Base-by-base conservation (phyloP, 2,888 invertebrate species). In the Clunio marinus region DNA sequence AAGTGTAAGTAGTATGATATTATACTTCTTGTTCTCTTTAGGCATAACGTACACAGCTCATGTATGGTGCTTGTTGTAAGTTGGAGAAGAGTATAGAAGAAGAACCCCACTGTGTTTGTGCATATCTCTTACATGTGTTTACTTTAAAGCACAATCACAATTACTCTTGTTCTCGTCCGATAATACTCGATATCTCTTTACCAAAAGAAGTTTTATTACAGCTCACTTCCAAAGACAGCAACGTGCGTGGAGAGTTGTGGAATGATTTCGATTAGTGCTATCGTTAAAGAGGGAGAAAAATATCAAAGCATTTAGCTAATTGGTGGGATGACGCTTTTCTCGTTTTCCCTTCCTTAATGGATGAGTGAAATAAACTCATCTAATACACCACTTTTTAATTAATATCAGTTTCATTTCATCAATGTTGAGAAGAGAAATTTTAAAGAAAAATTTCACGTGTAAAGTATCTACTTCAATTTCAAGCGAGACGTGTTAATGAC, bases 1-100 rank as follows among this genome's bases (percentile, higher is more conserved):
- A n/a, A n/a, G n/a, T n/a, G 73, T 72, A 51, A 20, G 51, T 22
- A 51, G 51, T 22, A 7, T 68, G 70, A 73, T 71, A 69, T 70
- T 69, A 69, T 51, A 68, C 20, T 59, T 57, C 58, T 68, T 41
- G 41, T 41, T 32, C 37, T 45, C 27, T 66, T 57, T 57, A n/a
- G n/a, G 27, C 57, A 57, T 27, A 27, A 20, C 24, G 55, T 24
- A 45, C 45, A 7, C n/a, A n/a, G n/a, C n/a, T n/a, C n/a, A n/a
- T n/a, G n/a, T n/a, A n/a, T n/a, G n/a, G n/a, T n/a, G n/a, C n/a
- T n/a, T n/a, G n/a, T n/a, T n/a, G n/a, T n/a, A 41, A 10, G 41
- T 41, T 51, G 51, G 20, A 51, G 51, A 51, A 22, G 51, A 51
- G 51, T 17, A 13, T 20, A 51, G 51, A 57, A 24, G 57, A 57